A percentile compares a stretch with the other conserved stretches of the same genome.
Conservation (phyloP, 2,113 vertebrate genomes). For the Proteles cristata region DNA sequence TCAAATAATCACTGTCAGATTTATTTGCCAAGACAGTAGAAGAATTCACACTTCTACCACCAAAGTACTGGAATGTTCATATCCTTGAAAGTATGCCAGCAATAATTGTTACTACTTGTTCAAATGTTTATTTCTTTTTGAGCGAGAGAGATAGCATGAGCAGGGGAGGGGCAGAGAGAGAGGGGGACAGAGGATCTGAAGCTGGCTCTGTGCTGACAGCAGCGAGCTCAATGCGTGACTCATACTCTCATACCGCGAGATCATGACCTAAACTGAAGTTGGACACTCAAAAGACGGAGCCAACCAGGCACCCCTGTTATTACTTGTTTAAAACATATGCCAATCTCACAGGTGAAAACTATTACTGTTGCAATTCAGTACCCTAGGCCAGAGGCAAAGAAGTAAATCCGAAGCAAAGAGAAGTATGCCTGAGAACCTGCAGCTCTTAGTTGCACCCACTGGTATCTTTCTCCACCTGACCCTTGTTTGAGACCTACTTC, state of each 20-base stretch:
- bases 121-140: background rate
- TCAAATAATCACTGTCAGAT: background rate
- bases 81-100: background rate
- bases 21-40: slow-evolving; percentile 22
- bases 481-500: background rate
- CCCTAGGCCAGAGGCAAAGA: background rate
- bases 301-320: background rate
- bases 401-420: background rate
- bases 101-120: background rate
- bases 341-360: background rate
- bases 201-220: too few relatives aligned
- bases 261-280: too few relatives aligned
- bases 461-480: background rate
- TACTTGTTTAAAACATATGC: background rate
- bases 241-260: too few relatives aligned
- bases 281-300: too few relatives aligned
- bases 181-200: too few relatives aligned
- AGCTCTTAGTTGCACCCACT: background rate
- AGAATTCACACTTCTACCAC: background rate
- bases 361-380: background rate
- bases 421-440: background rate
- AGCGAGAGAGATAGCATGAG: too few relatives aligned
- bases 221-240: too few relatives aligned
- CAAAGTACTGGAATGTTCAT: background rate
- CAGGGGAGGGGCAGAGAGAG: too few relatives aligned